Conservation (phyloP, 2,797 vertebrate species). For the Limnodromus scolopaceus region DNA sequence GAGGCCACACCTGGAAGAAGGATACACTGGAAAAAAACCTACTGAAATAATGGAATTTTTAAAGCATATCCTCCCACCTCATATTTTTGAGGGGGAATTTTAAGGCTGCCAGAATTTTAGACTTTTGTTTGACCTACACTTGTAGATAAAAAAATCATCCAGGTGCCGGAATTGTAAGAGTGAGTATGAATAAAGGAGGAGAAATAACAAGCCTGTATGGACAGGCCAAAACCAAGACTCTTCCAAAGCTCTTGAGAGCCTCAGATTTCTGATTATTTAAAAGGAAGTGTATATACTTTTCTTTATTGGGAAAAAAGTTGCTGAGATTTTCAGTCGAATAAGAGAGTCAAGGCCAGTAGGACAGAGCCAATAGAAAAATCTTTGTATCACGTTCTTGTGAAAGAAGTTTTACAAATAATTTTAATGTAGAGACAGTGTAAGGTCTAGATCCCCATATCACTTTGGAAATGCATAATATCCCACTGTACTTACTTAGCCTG, state of each 20-base stretch:
- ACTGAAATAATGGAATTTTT: slow-evolving; percentile 52
- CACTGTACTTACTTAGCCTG: background rate
- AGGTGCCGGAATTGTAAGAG: background rate
- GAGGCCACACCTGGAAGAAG: slow-evolving; percentile 37
- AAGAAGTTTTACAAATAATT: background rate
- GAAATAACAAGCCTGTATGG: background rate
- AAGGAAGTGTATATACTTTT: background rate
- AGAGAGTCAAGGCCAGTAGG: background rate
- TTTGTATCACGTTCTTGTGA: background rate
- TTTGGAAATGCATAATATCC: background rate
- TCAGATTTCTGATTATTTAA: background rate
- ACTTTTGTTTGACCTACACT: background rate
- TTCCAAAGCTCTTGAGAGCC: background rate
- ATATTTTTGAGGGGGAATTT: background rate
- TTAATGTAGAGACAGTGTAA: background rate
- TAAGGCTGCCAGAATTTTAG: background rate
- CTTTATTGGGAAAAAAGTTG: background rate
- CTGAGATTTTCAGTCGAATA: background rate
- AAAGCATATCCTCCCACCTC: background rate
- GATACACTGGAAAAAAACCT: slow-evolving; percentile 28
- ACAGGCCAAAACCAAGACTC: background rate
- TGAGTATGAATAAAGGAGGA: background rate
- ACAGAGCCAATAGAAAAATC: background rate
- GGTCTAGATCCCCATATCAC: background rate
- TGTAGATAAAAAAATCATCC: background rate